Percentiles rank a stretch among this genome's conserved stretches.
Conservation (phyloP, 2,113 vertebrate species). For the Connochaetes taurinus region DNA sequence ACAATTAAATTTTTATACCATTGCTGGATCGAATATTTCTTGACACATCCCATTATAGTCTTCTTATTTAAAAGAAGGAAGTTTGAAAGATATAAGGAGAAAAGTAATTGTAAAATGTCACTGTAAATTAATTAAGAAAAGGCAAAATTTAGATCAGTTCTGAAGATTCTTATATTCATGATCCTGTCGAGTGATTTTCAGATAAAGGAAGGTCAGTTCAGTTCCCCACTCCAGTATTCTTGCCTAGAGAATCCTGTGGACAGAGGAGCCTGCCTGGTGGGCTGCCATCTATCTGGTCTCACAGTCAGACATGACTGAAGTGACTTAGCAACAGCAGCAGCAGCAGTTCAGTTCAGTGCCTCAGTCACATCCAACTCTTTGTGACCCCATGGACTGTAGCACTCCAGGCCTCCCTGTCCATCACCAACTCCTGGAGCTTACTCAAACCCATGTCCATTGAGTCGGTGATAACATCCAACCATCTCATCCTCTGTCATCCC, state of each 20-base stretch:
- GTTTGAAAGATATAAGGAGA: not conserved
- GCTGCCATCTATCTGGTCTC: rapidly evolving
- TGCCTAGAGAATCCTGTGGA: not conserved
- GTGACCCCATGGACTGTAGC: not conserved
- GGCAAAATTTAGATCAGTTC: not conserved
- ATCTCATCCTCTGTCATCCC: not conserved
- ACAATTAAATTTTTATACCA: not conserved
- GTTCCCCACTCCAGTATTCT: not conserved
- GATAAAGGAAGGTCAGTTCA: not conserved
- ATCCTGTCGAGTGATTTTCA: not conserved
- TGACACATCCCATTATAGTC: not conserved
- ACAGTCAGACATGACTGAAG: rapidly evolving
- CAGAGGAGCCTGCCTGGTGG: not conserved
- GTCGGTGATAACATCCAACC: not conserved
- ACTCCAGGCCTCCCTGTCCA: not conserved
- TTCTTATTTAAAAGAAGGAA: not conserved
- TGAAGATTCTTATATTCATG: not conserved
- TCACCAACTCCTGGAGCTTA: not conserved
- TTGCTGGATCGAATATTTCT: not conserved
- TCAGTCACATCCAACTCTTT: not conserved
- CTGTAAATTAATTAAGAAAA: not conserved
- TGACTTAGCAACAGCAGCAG: not conserved
- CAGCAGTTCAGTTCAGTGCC: not conserved
- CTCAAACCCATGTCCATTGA: not conserved
- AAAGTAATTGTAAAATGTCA: not conserved